Evolutionary conservation across 2,113 vertebrate genomes (phyloP), one percentile per base, ranked within the genome.

Genomic region (Scomber colias): DNA sequence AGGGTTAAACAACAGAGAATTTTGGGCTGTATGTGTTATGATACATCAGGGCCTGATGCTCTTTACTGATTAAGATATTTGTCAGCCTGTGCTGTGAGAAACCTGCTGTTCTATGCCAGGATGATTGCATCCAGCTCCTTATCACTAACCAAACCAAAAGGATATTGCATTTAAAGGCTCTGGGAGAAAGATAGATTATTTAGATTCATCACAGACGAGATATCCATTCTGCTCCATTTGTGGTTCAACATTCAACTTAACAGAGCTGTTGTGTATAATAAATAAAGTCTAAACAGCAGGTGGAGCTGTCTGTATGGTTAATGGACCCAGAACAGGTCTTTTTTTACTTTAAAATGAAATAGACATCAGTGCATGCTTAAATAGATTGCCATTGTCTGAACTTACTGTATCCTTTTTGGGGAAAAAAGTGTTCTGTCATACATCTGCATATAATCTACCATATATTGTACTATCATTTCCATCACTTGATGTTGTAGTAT

Each of bases 231-330:
- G 77, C 75, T 55, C 57, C 67, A 82, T 89, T 89, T 83, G 68
- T 50, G 7, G 44, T 76, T 83, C 48, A 88, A 67, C 62, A 46
- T 69, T 55, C 57, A 81, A 65, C 44, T 69, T 55, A 76, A 14
- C 5, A 57, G 48, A 82, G 66, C 21, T 51, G 79, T 55, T 72
- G 61, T 65, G 31, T 50, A 46, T 53, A 64, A 79, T 83, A 46
- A 90, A 87, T 81, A 72, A 66, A 65, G 46, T 75, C 46, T 70
- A 77, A 91, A 92, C 88, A 90, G 85, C 68, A 89, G 86, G 83
- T 86, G 88, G 83, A 81, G 87, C 86, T 89, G 72, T 87, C 69
- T 87, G 66, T 77, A 75, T 67, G 79, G 87, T 84, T 82, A 83
- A 85, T 84, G 59, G 48, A 74, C 61, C 77, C 55, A 77, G 40